Percentiles rank a stretch among this genome's conserved stretches.
Conservation (phyloP, 2,113 vertebrate genomes). For the Hystrix brachyura region DNA sequence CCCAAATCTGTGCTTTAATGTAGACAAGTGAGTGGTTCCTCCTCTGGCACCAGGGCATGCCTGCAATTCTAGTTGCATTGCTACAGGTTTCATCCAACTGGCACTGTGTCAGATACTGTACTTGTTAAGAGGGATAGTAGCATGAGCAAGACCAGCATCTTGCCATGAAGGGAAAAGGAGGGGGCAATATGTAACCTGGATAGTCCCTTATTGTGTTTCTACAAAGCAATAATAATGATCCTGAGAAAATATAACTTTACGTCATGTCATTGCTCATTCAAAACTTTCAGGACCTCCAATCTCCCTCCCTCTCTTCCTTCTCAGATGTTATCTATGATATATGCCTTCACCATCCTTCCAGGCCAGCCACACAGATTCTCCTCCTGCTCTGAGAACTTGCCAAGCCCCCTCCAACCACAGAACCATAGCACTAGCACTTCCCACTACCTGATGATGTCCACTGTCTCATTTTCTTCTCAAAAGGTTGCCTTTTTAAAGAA, state of each 20-base stretch:
- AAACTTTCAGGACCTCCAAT: neutral
- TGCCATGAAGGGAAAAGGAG: neutral
- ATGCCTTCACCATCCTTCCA: neutral
- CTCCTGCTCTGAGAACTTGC: neutral
- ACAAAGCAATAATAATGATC: neutral
- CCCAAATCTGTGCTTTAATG: neutral
- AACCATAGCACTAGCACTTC: neutral
- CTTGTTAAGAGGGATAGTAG: neutral
- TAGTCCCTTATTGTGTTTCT: neutral
- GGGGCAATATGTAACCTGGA: neutral
- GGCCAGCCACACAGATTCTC: neutral
- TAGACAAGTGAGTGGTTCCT: neutral
- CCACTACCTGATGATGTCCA: neutral
- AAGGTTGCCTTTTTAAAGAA: neutral
- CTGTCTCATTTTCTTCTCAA: neutral
- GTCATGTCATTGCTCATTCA: neutral
- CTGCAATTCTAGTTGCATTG: neutral
- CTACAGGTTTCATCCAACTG: neutral
- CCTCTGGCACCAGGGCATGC: neutral
- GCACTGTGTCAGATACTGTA: neutral
- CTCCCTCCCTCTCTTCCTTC: neutral
- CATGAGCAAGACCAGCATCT: neutral
- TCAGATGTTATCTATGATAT: neutral
- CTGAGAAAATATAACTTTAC: neutral
- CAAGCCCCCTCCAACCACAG: neutral